Evolutionary conservation across 2,113 vertebrate species (phyloP).

Genomic region (Pipra filicauda): DNA sequence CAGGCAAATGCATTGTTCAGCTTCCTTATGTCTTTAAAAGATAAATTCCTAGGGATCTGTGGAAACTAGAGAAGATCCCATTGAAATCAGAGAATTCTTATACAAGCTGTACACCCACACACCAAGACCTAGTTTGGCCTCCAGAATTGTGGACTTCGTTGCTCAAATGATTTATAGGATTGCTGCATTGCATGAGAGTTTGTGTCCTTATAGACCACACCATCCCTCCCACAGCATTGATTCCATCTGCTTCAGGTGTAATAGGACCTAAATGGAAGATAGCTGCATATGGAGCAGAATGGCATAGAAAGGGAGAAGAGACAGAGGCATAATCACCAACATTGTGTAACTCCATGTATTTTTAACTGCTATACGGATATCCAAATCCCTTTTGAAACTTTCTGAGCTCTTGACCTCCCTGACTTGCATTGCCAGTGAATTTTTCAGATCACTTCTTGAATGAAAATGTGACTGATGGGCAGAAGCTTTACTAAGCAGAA

Average conservation of each 20-base stretch:
- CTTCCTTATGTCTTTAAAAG: not conserved
- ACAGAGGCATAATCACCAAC: not conserved
- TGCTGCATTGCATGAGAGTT: not conserved
- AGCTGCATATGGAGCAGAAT: fast-evolving
- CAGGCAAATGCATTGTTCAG: not conserved
- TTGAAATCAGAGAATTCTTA: not conserved
- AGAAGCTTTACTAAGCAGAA: not conserved
- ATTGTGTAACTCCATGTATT: not conserved
- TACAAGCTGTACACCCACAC: not conserved
- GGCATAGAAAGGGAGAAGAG: not conserved
- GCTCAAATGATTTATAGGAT: not conserved
- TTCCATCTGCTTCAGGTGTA: not conserved
- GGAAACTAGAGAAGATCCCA: not conserved
- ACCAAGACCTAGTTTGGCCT: not conserved
- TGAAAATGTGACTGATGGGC: not conserved
- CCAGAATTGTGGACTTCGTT: not conserved
- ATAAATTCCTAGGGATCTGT: not conserved
- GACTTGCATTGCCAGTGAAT: not conserved
- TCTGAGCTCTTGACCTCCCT: slow-evolving; percentile 3
- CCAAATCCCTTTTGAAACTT: slow-evolving; percentile 9
- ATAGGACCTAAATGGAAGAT: not conserved
- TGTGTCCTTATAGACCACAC: not conserved
- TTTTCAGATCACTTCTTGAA: not conserved
- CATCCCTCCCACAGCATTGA: not conserved
- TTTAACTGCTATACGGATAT: not conserved